These are phyloP conservation scores for Cololabis saira DNA, from an alignment of 2,113 vertebrate genomes.

Conservation along the genomic window DNA sequence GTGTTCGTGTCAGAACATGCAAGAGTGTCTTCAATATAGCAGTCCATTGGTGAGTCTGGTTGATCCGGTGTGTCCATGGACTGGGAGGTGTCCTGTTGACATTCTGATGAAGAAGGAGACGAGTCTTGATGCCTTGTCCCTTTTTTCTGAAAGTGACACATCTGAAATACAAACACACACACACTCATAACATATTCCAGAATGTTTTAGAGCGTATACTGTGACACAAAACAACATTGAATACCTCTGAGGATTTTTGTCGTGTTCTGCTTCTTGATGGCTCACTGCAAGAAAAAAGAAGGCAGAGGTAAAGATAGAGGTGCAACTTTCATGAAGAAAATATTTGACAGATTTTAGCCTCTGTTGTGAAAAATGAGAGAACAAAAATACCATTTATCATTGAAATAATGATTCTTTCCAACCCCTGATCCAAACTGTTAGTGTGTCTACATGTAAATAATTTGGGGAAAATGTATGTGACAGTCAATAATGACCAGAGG, in stretches of 20 bases:
- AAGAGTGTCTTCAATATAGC: neutral
- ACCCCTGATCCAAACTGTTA: too few species aligned
- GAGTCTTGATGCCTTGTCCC: slow-evolving; percentile 9
- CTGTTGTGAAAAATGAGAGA: too few species aligned
- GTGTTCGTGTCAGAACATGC: slow-evolving; percentile 1
- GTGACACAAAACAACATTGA: slow-evolving; percentile 3
- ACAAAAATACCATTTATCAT: too few species aligned
- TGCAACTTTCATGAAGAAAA: too few species aligned
- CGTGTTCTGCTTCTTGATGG: slow-evolving; percentile 50
- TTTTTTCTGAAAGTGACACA: neutral
- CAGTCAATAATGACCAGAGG: too few species aligned
- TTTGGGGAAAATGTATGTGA: too few species aligned
- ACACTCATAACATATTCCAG: neutral
- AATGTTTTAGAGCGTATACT: neutral
- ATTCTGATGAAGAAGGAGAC: slow-evolving; percentile 42
- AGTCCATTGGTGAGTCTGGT: neutral
- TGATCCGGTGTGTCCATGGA: neutral
- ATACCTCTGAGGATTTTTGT: slow-evolving; percentile 62
- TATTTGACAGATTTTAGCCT: too few species aligned
- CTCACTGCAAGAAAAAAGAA: slow-evolving; percentile 46
- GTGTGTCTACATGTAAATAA: too few species aligned
- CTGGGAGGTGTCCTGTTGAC: neutral
- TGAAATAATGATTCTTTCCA: too few species aligned
- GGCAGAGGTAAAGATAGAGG: too few species aligned
- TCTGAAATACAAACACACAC: slow-evolving; percentile 25